Evolutionary conservation across 1,140 invertebrate species (phyloP).

Genomic region (Bactericera cockerelli): DNA sequence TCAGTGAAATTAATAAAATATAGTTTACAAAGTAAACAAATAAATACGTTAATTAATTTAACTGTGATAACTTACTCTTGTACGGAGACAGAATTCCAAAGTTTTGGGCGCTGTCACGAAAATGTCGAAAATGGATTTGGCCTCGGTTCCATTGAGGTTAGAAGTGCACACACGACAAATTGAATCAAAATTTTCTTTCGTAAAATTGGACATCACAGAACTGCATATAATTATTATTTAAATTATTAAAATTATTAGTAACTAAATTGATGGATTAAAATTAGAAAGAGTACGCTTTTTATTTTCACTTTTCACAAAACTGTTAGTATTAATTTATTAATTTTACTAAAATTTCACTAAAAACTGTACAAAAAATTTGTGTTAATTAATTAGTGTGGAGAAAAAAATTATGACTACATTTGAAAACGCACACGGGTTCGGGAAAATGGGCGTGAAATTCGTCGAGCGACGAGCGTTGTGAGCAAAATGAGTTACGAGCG

Average conservation of each 20-base stretch:
- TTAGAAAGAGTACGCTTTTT: too few relatives aligned
- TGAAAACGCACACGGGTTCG: not conserved
- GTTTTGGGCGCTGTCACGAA: not conserved
- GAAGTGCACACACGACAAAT: constrained; percentile 7
- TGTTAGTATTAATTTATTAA: not conserved
- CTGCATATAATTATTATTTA: not conserved
- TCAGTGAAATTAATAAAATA: too few relatives aligned
- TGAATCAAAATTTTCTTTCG: constrained; percentile 7
- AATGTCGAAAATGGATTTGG: not conserved
- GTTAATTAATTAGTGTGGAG: too few relatives aligned
- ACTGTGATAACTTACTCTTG: not conserved
- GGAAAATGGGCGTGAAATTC: constrained; percentile 1
- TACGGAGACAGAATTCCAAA: constrained; percentile 5
- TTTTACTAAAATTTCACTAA: not conserved
- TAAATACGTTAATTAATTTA: too few relatives aligned
- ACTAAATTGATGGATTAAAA: too few relatives aligned
- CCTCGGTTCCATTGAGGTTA: not conserved
- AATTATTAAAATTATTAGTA: too few relatives aligned
- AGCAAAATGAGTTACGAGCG: constrained; percentile 1
- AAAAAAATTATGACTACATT: constrained; percentile 1
- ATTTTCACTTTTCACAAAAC: not conserved
- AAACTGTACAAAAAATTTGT: constrained; percentile 8
- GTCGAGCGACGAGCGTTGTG: not conserved
- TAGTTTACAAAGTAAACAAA: too few relatives aligned
- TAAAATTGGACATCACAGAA: constrained; percentile 3